Percentiles rank a stretch among this genome's conserved stretches.
Evolutionary conservation across 2,113 vertebrate genomes (phyloP).

Genomic region (Theristicus caerulescens): DNA sequence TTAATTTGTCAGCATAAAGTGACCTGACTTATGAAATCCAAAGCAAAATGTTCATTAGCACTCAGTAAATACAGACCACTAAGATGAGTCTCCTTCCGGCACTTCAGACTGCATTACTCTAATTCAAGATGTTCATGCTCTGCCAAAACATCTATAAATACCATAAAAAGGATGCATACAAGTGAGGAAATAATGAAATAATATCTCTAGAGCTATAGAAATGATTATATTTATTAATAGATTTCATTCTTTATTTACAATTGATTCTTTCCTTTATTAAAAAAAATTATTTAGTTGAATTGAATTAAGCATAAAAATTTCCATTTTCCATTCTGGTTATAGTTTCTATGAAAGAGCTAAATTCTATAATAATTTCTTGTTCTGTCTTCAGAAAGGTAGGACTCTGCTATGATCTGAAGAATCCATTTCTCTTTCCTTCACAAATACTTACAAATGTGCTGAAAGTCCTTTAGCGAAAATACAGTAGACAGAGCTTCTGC

Average conservation of each 20-base stretch:
- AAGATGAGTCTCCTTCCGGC: background rate
- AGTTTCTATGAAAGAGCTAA: background rate
- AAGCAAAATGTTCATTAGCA: background rate
- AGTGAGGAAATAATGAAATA: background rate
- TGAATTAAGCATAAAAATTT: background rate
- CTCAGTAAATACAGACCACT: background rate
- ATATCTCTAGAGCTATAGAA: background rate
- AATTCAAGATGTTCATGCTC: background rate
- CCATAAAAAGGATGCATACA: background rate
- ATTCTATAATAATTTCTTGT: background rate
- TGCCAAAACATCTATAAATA: background rate
- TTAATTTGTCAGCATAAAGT: background rate
- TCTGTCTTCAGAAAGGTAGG: background rate
- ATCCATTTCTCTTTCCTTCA: background rate
- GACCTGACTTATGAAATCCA: background rate
- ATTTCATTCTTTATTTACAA: background rate
- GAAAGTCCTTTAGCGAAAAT: background rate
- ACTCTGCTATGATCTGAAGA: background rate
- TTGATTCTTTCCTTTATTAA: rapidly evolving
- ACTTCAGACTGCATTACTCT: background rate
- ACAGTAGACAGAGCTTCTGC: background rate
- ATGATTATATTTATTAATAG: background rate
- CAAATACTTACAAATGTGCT: background rate
- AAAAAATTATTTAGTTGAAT: background rate
- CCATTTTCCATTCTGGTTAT: background rate